These are phyloP conservation scores for Peucedramus taeniatus DNA, from an alignment of 2,113 vertebrate species.

Conservation along the genomic window DNA sequence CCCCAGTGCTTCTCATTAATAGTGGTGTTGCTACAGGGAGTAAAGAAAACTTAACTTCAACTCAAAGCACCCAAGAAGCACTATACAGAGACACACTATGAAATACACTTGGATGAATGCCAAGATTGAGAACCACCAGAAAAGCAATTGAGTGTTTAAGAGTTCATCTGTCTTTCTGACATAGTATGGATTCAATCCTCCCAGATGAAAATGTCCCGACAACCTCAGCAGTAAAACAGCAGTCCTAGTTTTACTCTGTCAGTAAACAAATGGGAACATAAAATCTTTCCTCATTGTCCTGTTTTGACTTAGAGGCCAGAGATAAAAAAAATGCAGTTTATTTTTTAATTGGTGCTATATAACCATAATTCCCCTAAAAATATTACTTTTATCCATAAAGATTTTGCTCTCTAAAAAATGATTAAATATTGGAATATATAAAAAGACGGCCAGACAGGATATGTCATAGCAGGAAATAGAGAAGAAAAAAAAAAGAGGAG, in stretches of 20 bases:
- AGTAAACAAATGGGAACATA: not conserved
- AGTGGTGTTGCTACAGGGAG: not conserved
- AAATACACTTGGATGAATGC: not conserved
- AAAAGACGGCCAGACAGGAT: not conserved
- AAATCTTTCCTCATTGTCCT: not conserved
- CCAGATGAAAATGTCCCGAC: not conserved
- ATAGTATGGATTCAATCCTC: not conserved
- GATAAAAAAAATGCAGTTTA: not conserved
- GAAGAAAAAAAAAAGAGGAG: not conserved
- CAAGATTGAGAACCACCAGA: not conserved
- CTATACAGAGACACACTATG: not conserved
- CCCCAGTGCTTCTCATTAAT: not conserved
- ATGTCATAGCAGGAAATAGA: not conserved
- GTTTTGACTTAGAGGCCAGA: not conserved
- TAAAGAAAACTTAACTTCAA: not conserved
- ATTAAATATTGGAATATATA: not conserved
- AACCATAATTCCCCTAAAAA: not conserved
- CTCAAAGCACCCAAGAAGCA: not conserved
- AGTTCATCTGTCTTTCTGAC: slow-evolving; percentile 31
- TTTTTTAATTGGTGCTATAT: not conserved
- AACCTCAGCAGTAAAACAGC: not conserved
- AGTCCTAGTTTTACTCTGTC: not conserved
- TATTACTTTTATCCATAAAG: not conserved
- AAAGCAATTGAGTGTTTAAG: not conserved
- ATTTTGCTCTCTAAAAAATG: not conserved